Evolutionary conservation across 2,113 vertebrate species (phyloP).

Genomic region (Passer montanus): DNA sequence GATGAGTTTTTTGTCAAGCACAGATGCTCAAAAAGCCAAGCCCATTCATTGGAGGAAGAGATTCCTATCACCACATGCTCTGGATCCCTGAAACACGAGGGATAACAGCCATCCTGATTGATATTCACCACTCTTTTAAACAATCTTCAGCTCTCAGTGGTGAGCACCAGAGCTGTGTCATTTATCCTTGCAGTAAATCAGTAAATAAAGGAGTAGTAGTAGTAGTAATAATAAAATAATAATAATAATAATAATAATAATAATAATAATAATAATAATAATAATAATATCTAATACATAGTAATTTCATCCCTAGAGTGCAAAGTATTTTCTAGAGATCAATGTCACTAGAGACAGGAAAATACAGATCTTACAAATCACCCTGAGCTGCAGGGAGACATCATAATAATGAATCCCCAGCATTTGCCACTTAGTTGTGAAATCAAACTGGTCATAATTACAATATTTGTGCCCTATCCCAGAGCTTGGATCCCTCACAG

Average conservation of each 20-base stretch:
- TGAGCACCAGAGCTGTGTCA: neutral
- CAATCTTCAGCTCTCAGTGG: neutral
- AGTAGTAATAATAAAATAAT: too few species aligned
- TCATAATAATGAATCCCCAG: neutral
- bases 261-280: neutral
- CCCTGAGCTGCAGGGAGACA: neutral
- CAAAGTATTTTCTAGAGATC: neutral
- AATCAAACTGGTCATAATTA: neutral
- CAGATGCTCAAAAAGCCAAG: neutral
- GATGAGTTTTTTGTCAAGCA: neutral
- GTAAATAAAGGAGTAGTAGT: neutral
- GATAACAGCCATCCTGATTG: neutral
- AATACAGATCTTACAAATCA: neutral
- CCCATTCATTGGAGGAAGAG: neutral
- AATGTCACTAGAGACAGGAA: neutral
- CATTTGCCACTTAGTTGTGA: neutral
- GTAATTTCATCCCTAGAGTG: neutral
- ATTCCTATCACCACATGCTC: neutral
- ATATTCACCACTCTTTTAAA: neutral
- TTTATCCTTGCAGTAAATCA: neutral
- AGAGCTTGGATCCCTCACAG: neutral
- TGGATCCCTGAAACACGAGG: neutral
- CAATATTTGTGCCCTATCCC: fast-evolving
- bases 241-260: too few species aligned
- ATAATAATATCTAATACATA: neutral